phyloP scores from a whole-genome alignment of 2,797 vertebrate genomes.

The Liasis olivaceus region DNA sequence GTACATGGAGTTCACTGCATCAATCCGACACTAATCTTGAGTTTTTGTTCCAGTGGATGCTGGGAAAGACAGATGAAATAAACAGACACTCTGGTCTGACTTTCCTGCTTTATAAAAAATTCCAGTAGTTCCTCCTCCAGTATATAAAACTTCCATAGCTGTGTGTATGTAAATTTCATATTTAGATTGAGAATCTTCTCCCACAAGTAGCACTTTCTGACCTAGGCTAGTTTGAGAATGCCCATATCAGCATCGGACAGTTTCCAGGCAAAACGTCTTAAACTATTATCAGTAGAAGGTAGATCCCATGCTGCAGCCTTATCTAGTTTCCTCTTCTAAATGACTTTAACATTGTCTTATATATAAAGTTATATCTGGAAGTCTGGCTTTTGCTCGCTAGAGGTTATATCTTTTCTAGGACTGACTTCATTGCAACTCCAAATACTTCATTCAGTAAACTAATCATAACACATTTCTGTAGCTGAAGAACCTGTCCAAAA shows the following conservation, averaged over 20 bases:
- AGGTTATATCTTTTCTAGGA: not conserved
- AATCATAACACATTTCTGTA: not conserved
- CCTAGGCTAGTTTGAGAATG: not conserved
- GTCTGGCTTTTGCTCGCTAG: not conserved
- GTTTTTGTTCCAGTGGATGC: not conserved
- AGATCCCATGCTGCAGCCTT: not conserved
- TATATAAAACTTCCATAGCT: not conserved
- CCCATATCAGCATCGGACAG: not conserved
- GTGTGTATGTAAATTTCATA: not conserved
- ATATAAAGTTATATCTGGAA: not conserved
- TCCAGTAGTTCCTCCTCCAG: not conserved
- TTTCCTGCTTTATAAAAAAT: not conserved
- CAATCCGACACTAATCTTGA: not conserved
- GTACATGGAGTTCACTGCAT: not conserved
- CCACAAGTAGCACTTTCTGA: not conserved
- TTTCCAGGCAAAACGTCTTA: not conserved
- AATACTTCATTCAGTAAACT: not conserved
- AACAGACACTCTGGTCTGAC: not conserved
- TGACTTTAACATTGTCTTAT: not conserved
- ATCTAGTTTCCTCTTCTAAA: not conserved
- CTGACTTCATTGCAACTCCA: not conserved
- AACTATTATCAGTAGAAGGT: not conserved
- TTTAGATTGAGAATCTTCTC: not conserved
- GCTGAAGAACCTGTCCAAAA: not conserved
- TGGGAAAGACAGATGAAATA: not conserved